Conservation (phyloP, 2,797 vertebrate species). For the Phalanger gymnotis region DNA sequence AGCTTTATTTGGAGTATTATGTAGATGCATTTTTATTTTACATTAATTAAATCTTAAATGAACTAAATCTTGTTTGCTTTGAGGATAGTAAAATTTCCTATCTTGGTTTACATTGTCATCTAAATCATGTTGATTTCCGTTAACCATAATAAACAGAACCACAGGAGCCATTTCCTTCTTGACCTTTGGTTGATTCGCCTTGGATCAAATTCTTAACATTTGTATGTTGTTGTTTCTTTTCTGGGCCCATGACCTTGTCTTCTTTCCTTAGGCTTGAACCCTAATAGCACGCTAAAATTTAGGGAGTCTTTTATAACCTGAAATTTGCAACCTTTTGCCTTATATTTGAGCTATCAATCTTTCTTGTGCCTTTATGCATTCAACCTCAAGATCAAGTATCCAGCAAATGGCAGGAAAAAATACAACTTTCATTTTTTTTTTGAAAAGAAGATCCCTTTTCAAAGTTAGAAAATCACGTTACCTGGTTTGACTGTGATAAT, state of each 20-base stretch:
- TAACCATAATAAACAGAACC: not conserved
- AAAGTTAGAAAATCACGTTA: constrained; percentile 60
- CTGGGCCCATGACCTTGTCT: not conserved
- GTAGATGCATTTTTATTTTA: constrained; percentile 47
- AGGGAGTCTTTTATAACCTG: constrained; percentile 37
- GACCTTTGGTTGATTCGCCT: not conserved
- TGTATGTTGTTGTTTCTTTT: not conserved
- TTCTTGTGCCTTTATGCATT: constrained; percentile 38
- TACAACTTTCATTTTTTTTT: constrained; percentile 2
- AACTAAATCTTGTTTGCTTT: constrained; percentile 24
- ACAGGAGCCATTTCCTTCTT: not conserved
- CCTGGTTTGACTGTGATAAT: constrained; percentile 74
- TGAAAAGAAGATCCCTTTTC: not conserved
- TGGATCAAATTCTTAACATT: constrained; percentile 17
- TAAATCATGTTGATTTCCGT: not conserved
- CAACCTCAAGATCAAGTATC: constrained; percentile 46
- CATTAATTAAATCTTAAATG: constrained; percentile 48
- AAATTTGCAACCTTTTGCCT: constrained; percentile 8
- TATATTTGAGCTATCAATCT: not conserved
- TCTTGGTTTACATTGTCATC: not conserved
- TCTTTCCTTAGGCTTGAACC: constrained; percentile 5
- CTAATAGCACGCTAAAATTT: not conserved
- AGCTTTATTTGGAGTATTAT: constrained; percentile 21
- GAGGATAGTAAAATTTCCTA: constrained; percentile 47
- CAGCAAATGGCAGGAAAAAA: constrained; percentile 45